A percentile compares a stretch with the other conserved stretches of the same genome.
phyloP scores from a whole-genome alignment of 2,888 invertebrate genomes.

The Agrilus cyanescens region DNA sequence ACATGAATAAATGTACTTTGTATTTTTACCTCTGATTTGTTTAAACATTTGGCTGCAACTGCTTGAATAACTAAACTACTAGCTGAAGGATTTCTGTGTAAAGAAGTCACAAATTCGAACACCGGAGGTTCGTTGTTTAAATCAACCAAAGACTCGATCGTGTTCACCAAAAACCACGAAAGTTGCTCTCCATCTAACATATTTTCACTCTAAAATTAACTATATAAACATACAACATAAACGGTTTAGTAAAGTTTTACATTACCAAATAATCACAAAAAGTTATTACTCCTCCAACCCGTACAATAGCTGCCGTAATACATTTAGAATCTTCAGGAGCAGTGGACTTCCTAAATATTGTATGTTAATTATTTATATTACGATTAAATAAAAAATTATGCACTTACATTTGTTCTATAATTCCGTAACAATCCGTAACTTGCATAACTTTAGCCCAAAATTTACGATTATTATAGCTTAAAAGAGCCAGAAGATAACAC shows the following conservation, averaged over 20 bases:
- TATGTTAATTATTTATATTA: background rate
- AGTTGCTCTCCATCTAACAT: conserved; percentile 59
- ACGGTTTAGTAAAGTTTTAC: background rate
- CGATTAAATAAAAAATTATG: background rate
- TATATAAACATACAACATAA: background rate
- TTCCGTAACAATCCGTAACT: conserved; percentile 18
- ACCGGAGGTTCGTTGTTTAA: conserved; percentile 56
- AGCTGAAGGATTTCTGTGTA: conserved; percentile 51
- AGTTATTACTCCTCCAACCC: conserved; percentile 18
- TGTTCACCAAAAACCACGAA: conserved; percentile 64
- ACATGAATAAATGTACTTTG: background rate
- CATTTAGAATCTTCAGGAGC: conserved; percentile 17
- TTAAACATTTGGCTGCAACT: conserved; percentile 52
- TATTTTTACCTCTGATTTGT: conserved; percentile 35
- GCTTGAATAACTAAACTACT: conserved; percentile 63
- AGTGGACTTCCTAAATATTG: too few relatives aligned
- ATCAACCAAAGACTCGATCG: conserved; percentile 53
- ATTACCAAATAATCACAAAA: conserved; percentile 62
- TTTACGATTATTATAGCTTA: conserved; percentile 56
- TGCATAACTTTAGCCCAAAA: conserved; percentile 46
- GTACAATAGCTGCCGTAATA: conserved; percentile 49
- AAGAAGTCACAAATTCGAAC: conserved; percentile 45
- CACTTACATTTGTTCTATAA: conserved; percentile 19
- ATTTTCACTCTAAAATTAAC: conserved; percentile 49
- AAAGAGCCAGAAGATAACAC: conserved; percentile 62